These are phyloP conservation scores for Aleiodes sp. DNA, from an alignment of 1,140 invertebrate species.

Conservation along the genomic window DNA sequence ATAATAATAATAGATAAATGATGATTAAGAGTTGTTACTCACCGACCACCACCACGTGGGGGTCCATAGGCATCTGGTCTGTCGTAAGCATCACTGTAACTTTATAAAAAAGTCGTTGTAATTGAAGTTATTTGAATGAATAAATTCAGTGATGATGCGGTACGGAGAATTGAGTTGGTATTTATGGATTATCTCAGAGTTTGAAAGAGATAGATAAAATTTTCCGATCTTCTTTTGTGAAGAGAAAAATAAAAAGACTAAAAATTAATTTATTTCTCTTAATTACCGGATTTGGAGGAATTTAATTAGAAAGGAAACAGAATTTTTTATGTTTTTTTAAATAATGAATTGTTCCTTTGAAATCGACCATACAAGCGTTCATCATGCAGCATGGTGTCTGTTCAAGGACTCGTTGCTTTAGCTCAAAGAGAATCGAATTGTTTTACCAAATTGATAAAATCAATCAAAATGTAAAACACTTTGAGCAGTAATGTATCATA, in stretches of 20 bases:
- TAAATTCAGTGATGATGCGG: not conserved
- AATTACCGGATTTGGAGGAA: too few relatives aligned
- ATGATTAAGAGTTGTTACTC: slow-evolving; percentile 48
- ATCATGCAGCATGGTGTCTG: slow-evolving; percentile 59
- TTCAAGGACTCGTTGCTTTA: slow-evolving; percentile 55
- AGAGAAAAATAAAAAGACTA: too few relatives aligned
- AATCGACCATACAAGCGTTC: slow-evolving; percentile 51
- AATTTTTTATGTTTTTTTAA: too few relatives aligned
- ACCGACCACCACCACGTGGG: slow-evolving; percentile 59
- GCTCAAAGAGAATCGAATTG: slow-evolving; percentile 45
- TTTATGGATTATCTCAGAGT: too few relatives aligned
- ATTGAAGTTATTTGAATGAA: not conserved
- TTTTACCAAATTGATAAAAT: slow-evolving; percentile 37
- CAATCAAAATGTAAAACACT: slow-evolving; percentile 42
- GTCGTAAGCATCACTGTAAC: slow-evolving; percentile 62
- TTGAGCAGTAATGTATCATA: slow-evolving; percentile 42
- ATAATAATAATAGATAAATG: not conserved
- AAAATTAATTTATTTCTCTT: too few relatives aligned
- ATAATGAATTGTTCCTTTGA: slow-evolving; percentile 57
- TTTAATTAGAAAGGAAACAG: too few relatives aligned
- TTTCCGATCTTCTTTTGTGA: too few relatives aligned
- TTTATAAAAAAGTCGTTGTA: slow-evolving; percentile 38
- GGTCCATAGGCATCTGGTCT: slow-evolving; percentile 62
- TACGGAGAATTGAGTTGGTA: not conserved
- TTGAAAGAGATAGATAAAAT: too few relatives aligned